phyloP scores from a whole-genome alignment of 30 jellyfish, hydroid and myxozoan genomes.

The Rhopilema esculentum region DNA sequence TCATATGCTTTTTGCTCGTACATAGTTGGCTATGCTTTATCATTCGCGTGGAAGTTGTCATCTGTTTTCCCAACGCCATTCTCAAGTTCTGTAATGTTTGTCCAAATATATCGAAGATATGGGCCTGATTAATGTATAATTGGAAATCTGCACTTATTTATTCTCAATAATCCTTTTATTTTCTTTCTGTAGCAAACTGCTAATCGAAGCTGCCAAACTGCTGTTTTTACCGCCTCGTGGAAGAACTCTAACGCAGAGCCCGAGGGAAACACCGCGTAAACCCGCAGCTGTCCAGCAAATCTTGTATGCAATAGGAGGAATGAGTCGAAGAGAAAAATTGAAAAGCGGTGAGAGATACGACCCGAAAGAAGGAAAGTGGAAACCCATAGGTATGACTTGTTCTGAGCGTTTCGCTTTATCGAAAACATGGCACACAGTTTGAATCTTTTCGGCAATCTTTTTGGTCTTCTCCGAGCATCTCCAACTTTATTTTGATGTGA shows the following conservation, averaged over 20 bases:
- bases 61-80: background rate
- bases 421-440: background rate
- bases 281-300: constrained; percentile 86
- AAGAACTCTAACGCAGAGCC: constrained; percentile 60
- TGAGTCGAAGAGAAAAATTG: constrained; percentile 93
- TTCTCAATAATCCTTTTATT: too few relatives aligned
- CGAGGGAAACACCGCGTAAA: constrained; percentile 89
- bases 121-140: too few relatives aligned
- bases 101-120: background rate
- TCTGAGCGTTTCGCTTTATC: background rate
- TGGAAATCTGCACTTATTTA: too few relatives aligned
- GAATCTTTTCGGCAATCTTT: too few relatives aligned
- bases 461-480: too few relatives aligned
- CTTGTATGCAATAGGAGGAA: constrained; percentile 96
- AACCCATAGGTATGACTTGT: constrained; percentile 88
- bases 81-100: background rate
- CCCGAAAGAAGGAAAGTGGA: constrained; percentile 99
- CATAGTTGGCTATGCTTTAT: background rate
- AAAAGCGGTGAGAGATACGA: constrained; percentile 95
- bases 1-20: background rate
- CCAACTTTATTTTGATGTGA: too few relatives aligned
- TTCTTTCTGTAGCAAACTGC: constrained; percentile 73
- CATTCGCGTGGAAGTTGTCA: background rate
- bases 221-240: constrained; percentile 70
- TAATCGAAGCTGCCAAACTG: constrained; percentile 79